Evolutionary conservation across 2,113 vertebrate genomes (phyloP), one percentile per base, ranked within the genome.

Genomic region (Microtus ochrogaster): DNA sequence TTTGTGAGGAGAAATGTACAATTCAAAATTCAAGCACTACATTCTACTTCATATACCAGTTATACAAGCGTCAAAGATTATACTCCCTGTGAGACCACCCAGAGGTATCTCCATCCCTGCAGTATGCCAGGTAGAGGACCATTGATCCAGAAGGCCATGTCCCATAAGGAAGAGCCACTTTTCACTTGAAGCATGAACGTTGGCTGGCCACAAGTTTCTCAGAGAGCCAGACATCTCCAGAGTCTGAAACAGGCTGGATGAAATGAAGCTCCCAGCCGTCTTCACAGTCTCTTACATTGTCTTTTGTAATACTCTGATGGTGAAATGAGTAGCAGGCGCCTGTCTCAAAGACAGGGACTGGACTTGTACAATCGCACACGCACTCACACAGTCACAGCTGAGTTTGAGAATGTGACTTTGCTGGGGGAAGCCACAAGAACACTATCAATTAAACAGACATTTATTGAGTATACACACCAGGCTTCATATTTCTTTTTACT

Each of bases 401-500:
- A 47, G 26, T 86, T 76, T 19, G 44, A 44, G 52, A 49, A 24
- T 5, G 12, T 44, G 76, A 55, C 95, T 91, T 22, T 2, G 52
- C 19, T 90, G 84, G 72, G 76, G 52, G 66, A 85, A 90, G 41
- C 91, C 83, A 26, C 47, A 83, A 58, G 76, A 89, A 91, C 72
- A 72, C 49, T 93, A 96, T 79, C 92, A 81, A 26, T 85, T 93
- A 83, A 86, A 87, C 70, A 97, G 79, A 81, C 94, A 94, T 90
- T 92, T 96, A 85, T 33, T 96, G 49, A 68, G 65, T 84, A 5
- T 79, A 63, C 94, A 78, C 19, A 6, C 94, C 72, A 96, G 89
- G 22, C 55, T 97, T 96, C 95, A 47, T 94, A 72, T 96, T 97
- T 96, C 58, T 86, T 89, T 84, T 55, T 55, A 44, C 79, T 81